These are phyloP conservation scores for Callyntrura guangdongensis DNA, from an alignment of 2,888 invertebrate genomes.

Conservation along the genomic window DNA sequence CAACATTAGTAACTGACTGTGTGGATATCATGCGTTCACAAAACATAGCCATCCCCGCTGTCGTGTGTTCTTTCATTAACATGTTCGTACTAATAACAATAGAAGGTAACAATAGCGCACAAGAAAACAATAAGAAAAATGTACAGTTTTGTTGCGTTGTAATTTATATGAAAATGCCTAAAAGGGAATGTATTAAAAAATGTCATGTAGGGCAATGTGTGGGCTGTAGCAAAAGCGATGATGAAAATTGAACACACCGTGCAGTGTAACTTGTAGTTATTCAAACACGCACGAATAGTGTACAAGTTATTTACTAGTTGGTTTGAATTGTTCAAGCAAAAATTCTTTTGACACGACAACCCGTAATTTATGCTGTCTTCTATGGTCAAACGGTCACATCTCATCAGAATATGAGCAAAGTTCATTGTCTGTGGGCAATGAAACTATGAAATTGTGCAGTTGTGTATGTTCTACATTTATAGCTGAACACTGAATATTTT, in stretches of 20 bases:
- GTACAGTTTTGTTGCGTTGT: neutral
- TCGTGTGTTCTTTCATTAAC: neutral
- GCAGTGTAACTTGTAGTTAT: constrained; percentile 15
- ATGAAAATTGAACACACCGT: constrained; percentile 49
- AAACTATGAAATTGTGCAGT: constrained; percentile 17
- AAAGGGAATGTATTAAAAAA: constrained; percentile 27
- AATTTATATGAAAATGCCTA: constrained; percentile 26
- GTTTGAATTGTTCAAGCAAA: constrained; percentile 26
- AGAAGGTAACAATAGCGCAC: neutral
- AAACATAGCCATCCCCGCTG: neutral
- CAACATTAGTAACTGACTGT: neutral
- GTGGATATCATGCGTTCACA: neutral
- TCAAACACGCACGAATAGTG: neutral
- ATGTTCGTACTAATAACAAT: constrained; percentile 15
- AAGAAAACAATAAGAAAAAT: neutral
- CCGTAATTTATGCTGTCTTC: constrained; percentile 64
- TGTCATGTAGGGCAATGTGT: constrained; percentile 72
- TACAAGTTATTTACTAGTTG: constrained; percentile 19
- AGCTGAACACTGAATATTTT: neutral
- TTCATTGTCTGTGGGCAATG: constrained; percentile 73
- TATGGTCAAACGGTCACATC: constrained; percentile 41
- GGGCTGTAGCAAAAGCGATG: constrained; percentile 25
- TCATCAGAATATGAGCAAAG: constrained; percentile 63
- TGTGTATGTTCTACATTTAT: neutral
- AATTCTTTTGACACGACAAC: constrained; percentile 51